A percentile compares a stretch with the other conserved stretches of the same genome.
Conservation (phyloP, 1,140 invertebrate genomes). For the Euglossa dilemma region DNA sequence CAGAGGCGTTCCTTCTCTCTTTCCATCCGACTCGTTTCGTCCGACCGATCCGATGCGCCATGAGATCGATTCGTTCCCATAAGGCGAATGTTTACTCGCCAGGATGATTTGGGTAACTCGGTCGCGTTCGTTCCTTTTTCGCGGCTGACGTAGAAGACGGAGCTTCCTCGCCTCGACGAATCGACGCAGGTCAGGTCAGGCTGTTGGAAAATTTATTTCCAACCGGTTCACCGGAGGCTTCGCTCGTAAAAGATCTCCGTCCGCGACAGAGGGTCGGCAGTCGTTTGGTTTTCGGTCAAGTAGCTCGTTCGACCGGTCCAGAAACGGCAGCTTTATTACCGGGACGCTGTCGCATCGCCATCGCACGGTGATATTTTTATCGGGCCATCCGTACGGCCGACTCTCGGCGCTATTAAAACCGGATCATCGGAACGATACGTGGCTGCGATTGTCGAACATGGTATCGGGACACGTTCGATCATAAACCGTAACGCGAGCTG, state of each 20-base stretch:
- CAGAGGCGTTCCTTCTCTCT: not conserved
- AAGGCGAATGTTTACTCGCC: not conserved
- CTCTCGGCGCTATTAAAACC: not conserved
- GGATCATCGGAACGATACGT: not conserved
- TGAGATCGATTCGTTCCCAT: not conserved
- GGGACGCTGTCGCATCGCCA: not conserved
- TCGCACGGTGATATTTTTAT: not conserved
- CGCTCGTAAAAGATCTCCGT: conserved; percentile 20
- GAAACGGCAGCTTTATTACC: not conserved
- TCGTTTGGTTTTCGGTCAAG: conserved; percentile 26
- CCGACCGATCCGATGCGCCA: no score
- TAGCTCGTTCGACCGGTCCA: not conserved
- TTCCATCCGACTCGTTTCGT: not conserved
- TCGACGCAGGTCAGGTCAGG: no score
- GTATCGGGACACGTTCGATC: not conserved
- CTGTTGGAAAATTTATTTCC: not conserved
- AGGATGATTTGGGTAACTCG: not conserved
- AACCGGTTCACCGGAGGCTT: not conserved
- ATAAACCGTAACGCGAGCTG: no score
- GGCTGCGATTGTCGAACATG: not conserved
- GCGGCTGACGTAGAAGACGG: no score
- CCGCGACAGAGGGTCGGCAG: not conserved
- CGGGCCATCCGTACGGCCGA: not conserved
- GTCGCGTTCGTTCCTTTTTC: not conserved
- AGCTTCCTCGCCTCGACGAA: no score